A percentile compares a stretch with the other conserved stretches of the same genome.
Conservation (phyloP, 2,888 invertebrate genomes). For the Tethea ocularis region DNA sequence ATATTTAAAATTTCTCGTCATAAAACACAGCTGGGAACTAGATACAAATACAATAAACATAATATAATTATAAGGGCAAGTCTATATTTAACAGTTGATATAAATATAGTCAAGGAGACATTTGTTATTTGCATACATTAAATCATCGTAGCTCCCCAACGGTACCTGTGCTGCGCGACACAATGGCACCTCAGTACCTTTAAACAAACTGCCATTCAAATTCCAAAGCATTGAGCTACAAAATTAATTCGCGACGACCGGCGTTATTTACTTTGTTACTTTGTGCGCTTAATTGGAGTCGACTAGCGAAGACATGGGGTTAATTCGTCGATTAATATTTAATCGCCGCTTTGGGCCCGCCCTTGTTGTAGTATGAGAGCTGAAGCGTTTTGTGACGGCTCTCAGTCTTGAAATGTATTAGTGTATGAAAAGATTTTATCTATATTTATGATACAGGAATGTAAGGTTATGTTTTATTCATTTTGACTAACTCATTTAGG, state of each 20-base stretch:
- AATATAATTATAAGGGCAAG: too few species aligned
- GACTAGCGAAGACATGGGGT: conserved; percentile 72
- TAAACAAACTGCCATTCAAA: conserved; percentile 68
- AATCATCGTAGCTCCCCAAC: background rate
- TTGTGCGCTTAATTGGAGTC: conserved; percentile 81
- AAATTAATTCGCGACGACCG: conserved; percentile 71
- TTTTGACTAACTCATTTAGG: too few species aligned
- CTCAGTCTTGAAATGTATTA: background rate
- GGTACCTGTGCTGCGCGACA: conserved; percentile 18
- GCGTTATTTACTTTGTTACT: conserved; percentile 79
- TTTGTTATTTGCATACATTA: conserved; percentile 11
- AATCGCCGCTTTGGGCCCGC: conserved; percentile 55
- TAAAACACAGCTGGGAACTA: too few species aligned
- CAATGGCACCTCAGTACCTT: conserved; percentile 40
- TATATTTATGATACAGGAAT: too few species aligned
- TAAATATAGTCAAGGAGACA: background rate
- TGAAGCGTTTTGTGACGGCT: conserved; percentile 9
- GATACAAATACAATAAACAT: background rate
- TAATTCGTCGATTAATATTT: conserved; percentile 82
- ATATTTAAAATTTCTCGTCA: too few species aligned
- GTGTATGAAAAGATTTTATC: background rate
- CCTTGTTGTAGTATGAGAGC: conserved; percentile 20
- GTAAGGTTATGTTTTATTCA: too few species aligned
- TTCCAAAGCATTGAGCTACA: conserved; percentile 57
- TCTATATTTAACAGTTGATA: background rate